Evolutionary conservation across 2,113 vertebrate species (phyloP).

Genomic region (Ovis aries): DNA sequence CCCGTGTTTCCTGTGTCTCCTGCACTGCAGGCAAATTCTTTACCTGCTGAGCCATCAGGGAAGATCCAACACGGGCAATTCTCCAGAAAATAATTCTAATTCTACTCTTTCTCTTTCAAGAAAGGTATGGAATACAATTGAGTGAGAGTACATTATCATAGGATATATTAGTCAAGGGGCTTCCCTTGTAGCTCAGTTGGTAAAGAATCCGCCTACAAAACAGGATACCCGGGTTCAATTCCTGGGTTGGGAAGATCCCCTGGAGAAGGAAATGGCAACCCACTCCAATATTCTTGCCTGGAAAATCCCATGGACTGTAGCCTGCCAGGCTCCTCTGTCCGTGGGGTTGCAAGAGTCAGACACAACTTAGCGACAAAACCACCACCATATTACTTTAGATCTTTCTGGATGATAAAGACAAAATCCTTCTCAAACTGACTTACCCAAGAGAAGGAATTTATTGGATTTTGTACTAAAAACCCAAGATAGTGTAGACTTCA

Average conservation of each 20-base stretch:
- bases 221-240: not conserved
- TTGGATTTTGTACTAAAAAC: not conserved
- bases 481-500: not conserved
- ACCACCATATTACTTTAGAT: not conserved
- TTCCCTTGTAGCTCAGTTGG: not conserved
- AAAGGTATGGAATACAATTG: not conserved
- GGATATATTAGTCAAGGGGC: not conserved
- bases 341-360: not conserved
- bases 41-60: not conserved
- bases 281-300: not conserved
- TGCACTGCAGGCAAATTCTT: not conserved
- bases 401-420: not conserved
- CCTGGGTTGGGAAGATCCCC: not conserved
- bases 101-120: not conserved
- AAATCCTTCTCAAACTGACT: not conserved
- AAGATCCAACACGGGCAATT: not conserved
- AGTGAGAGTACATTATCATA: not conserved
- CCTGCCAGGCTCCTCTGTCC: not conserved
- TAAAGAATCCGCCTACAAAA: not conserved
- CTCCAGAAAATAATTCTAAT: not conserved
- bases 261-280: not conserved
- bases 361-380: not conserved
- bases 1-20: not conserved
- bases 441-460: not conserved
- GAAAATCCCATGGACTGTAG: not conserved